Evolutionary conservation across 2,888 invertebrate genomes (phyloP).

Genomic region (Drosophila leonis): DNA sequence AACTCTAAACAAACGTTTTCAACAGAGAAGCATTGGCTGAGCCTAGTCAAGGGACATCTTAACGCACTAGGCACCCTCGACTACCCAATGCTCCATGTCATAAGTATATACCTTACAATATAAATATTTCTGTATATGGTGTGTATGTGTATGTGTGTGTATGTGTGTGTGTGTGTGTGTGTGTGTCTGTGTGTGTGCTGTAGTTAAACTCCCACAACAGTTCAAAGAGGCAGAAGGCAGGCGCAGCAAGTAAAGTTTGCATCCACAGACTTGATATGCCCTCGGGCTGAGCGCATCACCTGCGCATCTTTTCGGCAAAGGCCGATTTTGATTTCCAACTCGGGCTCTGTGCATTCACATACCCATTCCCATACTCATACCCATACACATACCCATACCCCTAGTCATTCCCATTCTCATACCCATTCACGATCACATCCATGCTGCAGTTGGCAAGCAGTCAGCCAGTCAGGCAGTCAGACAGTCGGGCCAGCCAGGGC

Average conservation of each 20-base stretch:
- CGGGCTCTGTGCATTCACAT: slow-evolving; percentile 24
- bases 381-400: slow-evolving; percentile 24
- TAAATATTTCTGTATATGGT: slow-evolving; percentile 23
- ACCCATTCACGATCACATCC: slow-evolving; percentile 50
- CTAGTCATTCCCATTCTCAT: slow-evolving; percentile 25
- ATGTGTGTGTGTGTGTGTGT: not conserved
- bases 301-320: slow-evolving; percentile 52
- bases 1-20: not conserved
- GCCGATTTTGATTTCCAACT: slow-evolving; percentile 36
- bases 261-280: slow-evolving; percentile 43
- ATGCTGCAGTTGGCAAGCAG: slow-evolving; percentile 34
- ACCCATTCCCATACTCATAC: slow-evolving; percentile 33
- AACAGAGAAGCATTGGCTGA: not conserved
- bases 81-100: not conserved
- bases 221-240: slow-evolving; percentile 2
- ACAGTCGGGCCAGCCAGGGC: slow-evolving; percentile 21
- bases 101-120: slow-evolving; percentile 12
- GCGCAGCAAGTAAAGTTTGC: slow-evolving; percentile 14
- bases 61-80: slow-evolving; percentile 5
- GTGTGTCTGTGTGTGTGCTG: not conserved
- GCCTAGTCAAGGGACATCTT: slow-evolving; percentile 6
- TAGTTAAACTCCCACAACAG: slow-evolving; percentile 60
- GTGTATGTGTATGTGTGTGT: not conserved
- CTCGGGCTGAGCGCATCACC: slow-evolving; percentile 58
- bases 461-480: not conserved